Evolutionary conservation across 2,797 vertebrate genomes (phyloP).

Genomic region (Harpagifer antarcticus): DNA sequence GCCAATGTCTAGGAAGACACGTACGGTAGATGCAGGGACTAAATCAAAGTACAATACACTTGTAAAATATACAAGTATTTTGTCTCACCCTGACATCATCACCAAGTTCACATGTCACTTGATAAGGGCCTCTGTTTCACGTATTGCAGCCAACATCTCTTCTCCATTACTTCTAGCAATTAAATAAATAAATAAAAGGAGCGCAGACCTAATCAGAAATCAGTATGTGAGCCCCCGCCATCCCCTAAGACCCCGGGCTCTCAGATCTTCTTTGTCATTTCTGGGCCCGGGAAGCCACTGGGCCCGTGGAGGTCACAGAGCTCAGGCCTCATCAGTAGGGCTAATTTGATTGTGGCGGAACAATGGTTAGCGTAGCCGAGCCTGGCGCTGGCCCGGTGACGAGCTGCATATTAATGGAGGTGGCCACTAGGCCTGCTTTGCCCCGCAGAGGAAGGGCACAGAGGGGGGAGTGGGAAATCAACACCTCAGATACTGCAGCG

Average conservation of each 20-base stretch:
- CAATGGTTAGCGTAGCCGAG: conserved; percentile 64
- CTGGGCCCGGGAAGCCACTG: conserved; percentile 80
- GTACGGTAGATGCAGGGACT: conserved; percentile 23
- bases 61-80: conserved; percentile 26
- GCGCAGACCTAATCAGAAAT: conserved; percentile 75
- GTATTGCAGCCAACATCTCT: conserved; percentile 66
- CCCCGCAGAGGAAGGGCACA: conserved; percentile 31
- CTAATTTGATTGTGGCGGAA: conserved; percentile 98
- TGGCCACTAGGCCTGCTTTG: conserved; percentile 23
- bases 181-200: conserved; percentile 75
- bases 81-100: conserved; percentile 44
- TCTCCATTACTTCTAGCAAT: conserved; percentile 64
- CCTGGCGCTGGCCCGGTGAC: conserved; percentile 43
- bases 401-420: conserved; percentile 65
- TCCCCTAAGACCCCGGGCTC: conserved; percentile 68
- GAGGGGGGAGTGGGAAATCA: conserved; percentile 7
- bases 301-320: conserved; percentile 89
- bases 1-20: conserved; percentile 58
- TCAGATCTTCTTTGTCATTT: conserved; percentile 80
- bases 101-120: conserved; percentile 76
- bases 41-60: conserved; percentile 48
- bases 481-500: not conserved
- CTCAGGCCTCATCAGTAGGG: conserved; percentile 92
- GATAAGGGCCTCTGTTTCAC: conserved; percentile 62
- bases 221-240: conserved; percentile 63